Evolutionary conservation across 2,797 vertebrate species (phyloP), one percentile per base, ranked within the genome.

Genomic region (Danionella dracula): DNA sequence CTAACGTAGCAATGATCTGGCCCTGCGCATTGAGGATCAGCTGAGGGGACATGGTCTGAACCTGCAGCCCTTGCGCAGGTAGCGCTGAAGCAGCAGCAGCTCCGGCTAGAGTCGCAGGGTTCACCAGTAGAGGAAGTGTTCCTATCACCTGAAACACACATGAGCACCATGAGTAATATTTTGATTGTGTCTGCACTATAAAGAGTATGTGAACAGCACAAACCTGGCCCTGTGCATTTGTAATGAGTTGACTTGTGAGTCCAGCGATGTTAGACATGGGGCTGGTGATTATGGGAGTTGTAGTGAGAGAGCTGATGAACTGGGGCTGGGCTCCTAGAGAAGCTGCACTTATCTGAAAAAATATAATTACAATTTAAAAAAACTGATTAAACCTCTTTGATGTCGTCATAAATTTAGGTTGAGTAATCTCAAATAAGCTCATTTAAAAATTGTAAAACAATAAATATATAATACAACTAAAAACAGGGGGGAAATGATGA

Each of bases 191-290:
- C 23, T 27, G 23, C 6, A 3, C 6, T 6, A 27, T 3, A 27
- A 27, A 27, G 2, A 15, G 2, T 3, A 20, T 55, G 16, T 29
- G 10, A 32, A 37, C 10, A 21, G 4, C 45, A 50, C 51, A 55
- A 50, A 91, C 95, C 91, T 97, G 95, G 72, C 95, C 95, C 78
- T 97, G 95, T 67, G 93, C 90, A 42, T 94, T 98, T 53, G 94
- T 96, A 82, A 98, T 91, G 76, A 98, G 91, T 82, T 94, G 95
- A 67, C 91, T 91, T 72, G 94, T 89, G 82, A 98, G 86, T 71
- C 94, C 93, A 1, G 91, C 89, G 81, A 96, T 83, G 71, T 88
- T 89, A 79, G 93, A 86, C 83, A 96, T 89, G 79, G 93, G 78
- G 48, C 83, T 93, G 74, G 92, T 86, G 78, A 98, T 85, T 76